Evolutionary conservation across 2,797 vertebrate species (phyloP).

Genomic region (Alectoris magna): DNA sequence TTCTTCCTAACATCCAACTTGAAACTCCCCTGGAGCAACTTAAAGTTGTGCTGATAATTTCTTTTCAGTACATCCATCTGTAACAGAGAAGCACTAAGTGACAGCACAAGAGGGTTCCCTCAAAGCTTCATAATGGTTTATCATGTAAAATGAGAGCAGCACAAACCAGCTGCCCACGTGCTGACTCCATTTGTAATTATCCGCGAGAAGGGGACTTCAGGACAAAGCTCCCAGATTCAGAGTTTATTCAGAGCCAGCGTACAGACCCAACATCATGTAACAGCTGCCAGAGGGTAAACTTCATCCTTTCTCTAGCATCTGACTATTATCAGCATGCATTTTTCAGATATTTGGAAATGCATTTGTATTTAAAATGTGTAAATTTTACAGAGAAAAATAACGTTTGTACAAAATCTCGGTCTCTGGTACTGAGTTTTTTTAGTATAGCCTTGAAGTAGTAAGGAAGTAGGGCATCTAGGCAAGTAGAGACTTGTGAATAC

Average conservation of each 20-base stretch:
- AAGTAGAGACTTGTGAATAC: background rate
- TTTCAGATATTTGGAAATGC: background rate
- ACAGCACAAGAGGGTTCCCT: background rate
- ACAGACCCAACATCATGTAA: background rate
- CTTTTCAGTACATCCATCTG: accelerated
- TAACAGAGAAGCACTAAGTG: background rate
- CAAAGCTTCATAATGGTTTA: background rate
- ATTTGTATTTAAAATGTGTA: background rate
- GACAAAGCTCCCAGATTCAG: background rate
- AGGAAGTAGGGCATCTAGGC: background rate
- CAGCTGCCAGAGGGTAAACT: background rate
- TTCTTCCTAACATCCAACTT: too few relatives aligned
- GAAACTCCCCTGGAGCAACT: too few relatives aligned
- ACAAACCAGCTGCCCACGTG: background rate
- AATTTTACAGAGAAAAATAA: background rate
- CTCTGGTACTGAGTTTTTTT: background rate
- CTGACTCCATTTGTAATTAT: background rate
- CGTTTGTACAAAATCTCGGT: background rate
- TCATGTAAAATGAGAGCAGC: background rate
- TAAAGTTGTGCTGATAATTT: background rate
- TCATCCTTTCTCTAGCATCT: background rate
- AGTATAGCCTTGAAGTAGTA: background rate
- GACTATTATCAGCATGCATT: background rate
- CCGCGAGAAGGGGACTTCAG: background rate
- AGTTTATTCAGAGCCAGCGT: background rate